Percentiles rank a stretch among this genome's conserved stretches.
Conservation (phyloP, 2,113 vertebrate species). For the Bubo bubo region DNA sequence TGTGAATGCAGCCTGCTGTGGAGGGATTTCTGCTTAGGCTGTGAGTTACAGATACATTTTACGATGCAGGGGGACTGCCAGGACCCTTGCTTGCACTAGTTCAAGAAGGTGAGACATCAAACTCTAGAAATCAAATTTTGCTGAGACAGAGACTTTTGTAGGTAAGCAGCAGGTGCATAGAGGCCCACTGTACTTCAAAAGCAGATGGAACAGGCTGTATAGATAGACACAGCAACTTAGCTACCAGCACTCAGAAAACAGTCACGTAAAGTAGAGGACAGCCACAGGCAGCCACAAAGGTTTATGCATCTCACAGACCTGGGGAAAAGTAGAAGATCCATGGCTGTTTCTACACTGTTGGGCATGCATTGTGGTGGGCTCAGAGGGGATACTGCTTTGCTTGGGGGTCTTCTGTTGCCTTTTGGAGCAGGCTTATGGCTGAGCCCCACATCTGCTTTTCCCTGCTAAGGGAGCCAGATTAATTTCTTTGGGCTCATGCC, state of each 20-base stretch:
- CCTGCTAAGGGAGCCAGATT: background rate
- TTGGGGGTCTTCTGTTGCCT: background rate
- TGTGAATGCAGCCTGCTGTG: background rate
- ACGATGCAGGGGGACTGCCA: too few relatives aligned
- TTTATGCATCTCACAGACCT: background rate
- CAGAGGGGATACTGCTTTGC: background rate
- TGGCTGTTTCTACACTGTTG: background rate
- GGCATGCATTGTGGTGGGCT: background rate
- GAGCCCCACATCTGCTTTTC: background rate
- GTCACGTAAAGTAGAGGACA: background rate
- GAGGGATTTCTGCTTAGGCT: background rate
- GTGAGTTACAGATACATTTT: rapidly evolving
- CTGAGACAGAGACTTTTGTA: background rate
- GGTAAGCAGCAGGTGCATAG: background rate
- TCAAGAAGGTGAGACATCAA: background rate
- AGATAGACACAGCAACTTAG: background rate
- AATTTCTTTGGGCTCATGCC: background rate
- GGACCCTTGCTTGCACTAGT: background rate
- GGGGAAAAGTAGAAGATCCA: background rate
- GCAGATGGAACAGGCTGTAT: background rate
- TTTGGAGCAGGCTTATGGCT: background rate
- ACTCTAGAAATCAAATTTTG: background rate
- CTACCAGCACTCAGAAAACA: background rate
- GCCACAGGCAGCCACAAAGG: rapidly evolving
- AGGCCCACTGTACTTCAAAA: background rate